These are phyloP conservation scores for Brachionus sp. DNA, from an alignment of 1,140 invertebrate species.

Conservation along the genomic window DNA sequence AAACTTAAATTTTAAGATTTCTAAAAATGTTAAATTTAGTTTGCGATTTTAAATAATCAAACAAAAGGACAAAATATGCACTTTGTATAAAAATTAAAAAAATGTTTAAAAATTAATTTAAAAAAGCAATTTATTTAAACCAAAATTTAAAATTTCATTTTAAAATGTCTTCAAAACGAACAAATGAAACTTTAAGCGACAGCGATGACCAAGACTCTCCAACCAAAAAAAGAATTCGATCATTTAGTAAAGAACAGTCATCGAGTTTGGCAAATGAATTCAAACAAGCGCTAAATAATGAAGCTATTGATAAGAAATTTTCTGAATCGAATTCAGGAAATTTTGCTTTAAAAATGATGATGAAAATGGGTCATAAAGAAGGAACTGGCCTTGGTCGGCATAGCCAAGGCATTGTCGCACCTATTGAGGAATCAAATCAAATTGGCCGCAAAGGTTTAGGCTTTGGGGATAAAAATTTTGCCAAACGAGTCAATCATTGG, in stretches of 20 bases:
- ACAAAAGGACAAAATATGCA: no score
- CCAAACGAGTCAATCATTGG: background rate
- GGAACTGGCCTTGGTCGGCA: background rate
- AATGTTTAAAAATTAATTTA: background rate
- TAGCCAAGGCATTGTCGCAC: background rate
- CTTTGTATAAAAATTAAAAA: background rate
- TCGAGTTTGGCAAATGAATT: background rate
- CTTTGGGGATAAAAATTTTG: background rate
- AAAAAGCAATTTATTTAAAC: background rate
- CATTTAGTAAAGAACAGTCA: background rate
- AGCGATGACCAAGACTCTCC: constrained; percentile 43
- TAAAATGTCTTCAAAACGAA: constrained; percentile 26
- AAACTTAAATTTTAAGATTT: no score
- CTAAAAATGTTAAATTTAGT: no score
- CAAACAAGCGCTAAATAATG: background rate
- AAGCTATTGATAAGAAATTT: background rate
- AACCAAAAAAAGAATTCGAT: background rate
- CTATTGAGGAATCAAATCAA: constrained; percentile 34
- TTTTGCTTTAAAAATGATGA: constrained; percentile 13
- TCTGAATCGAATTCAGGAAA: background rate
- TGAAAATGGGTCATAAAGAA: constrained; percentile 33
- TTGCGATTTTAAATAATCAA: no score
- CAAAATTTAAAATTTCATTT: background rate
- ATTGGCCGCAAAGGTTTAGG: constrained; percentile 13
- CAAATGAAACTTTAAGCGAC: constrained; percentile 26